Conservation (phyloP, 2,797 vertebrate species). For the Salmo trutta region DNA sequence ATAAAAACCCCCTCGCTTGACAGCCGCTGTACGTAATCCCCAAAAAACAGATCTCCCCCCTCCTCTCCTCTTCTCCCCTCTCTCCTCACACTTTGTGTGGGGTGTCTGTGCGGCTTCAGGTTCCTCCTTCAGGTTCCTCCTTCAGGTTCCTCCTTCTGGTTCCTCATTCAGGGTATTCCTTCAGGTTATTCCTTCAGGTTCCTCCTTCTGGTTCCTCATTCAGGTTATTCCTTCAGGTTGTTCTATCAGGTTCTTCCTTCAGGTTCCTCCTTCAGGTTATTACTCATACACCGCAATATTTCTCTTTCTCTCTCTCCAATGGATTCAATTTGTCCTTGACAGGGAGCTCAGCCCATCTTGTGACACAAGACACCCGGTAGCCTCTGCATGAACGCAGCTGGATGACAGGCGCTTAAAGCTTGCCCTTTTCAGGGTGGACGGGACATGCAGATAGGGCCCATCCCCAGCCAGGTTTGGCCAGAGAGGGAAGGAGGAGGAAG, state of each 20-base stretch:
- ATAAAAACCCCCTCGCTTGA: slow-evolving; percentile 72
- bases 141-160: too few relatives aligned
- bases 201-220: too few relatives aligned
- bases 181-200: too few relatives aligned
- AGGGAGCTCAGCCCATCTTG: slow-evolving; percentile 66
- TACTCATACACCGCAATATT: slow-evolving; percentile 63
- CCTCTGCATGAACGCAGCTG: slow-evolving; percentile 65
- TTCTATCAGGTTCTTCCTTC: too few relatives aligned
- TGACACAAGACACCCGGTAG: slow-evolving; percentile 74
- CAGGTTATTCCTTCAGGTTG: slow-evolving; percentile 50
- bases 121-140: slow-evolving; percentile 24
- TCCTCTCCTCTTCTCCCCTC: slow-evolving; percentile 32
- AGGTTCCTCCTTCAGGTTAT: slow-evolving; percentile 59
- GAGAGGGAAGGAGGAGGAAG: slow-evolving; percentile 31
- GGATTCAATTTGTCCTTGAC: slow-evolving; percentile 75
- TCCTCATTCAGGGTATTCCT: too few relatives aligned
- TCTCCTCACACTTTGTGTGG: slow-evolving; percentile 63
- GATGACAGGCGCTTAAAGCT: slow-evolving; percentile 70
- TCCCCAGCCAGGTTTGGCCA: slow-evolving; percentile 41
- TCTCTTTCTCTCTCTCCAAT: slow-evolving; percentile 53
- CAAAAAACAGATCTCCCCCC: slow-evolving; percentile 55
- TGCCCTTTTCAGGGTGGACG: slow-evolving; percentile 61
- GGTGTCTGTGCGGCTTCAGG: slow-evolving; percentile 71
- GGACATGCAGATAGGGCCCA: slow-evolving; percentile 59
- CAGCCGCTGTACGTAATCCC: slow-evolving; percentile 72